A percentile compares a stretch with the other conserved stretches of the same genome.
Evolutionary conservation across 2,113 vertebrate genomes (phyloP).

Genomic region (Scolopax mira): DNA sequence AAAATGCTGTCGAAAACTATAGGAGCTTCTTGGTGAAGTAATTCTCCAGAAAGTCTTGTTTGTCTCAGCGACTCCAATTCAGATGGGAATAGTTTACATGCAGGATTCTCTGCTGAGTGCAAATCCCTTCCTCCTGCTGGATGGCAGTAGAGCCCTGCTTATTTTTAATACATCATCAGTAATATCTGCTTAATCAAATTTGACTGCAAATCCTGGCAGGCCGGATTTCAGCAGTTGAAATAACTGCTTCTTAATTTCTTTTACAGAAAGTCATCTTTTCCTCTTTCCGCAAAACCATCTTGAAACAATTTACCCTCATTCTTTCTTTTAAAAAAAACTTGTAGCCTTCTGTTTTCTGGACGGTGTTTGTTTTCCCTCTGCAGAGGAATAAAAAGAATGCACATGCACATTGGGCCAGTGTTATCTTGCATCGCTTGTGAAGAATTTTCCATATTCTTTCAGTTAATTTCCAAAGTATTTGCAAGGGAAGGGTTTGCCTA

Average conservation of each 20-base stretch:
- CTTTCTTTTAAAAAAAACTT: not conserved
- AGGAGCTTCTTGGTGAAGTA: not conserved
- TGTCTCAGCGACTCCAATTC: not conserved
- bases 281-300: not conserved
- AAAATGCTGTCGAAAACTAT: not conserved
- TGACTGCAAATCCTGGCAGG: not conserved
- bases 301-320: not conserved
- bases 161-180: not conserved
- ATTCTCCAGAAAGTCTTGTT: not conserved
- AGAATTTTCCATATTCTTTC: not conserved
- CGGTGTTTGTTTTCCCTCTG: not conserved
- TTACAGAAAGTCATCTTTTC: not conserved
- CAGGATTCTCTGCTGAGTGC: not conserved
- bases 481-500: not conserved
- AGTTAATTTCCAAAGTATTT: not conserved
- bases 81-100: not conserved
- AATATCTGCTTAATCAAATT: not conserved
- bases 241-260: not conserved
- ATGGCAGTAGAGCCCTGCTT: not conserved
- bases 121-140: not conserved
- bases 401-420: not conserved
- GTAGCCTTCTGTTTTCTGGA: not conserved
- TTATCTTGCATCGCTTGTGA: not conserved
- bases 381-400: conserved; percentile 22
- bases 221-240: not conserved